These are phyloP conservation scores for Epinotia nisella DNA, from an alignment of 2,888 invertebrate species.

Conservation along the genomic window DNA sequence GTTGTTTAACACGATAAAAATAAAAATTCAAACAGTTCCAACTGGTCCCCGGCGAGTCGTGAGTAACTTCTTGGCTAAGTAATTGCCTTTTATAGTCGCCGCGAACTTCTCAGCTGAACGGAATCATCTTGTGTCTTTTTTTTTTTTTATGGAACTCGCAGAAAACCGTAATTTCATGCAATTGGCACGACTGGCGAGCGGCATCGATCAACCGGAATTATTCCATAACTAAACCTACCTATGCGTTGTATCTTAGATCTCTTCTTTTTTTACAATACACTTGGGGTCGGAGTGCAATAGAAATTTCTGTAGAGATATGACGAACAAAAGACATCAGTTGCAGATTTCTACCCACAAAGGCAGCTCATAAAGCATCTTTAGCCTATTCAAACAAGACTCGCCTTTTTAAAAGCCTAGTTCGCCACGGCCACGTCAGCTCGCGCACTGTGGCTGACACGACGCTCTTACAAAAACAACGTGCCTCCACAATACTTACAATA, in stretches of 20 bases:
- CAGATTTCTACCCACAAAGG: constrained; percentile 30
- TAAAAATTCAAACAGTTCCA: constrained; percentile 53
- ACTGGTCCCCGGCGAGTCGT: constrained; percentile 62
- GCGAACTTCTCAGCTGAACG: constrained; percentile 65
- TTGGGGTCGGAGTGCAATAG: neutral
- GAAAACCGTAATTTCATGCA: neutral
- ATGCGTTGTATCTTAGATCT: neutral
- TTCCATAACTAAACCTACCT: neutral
- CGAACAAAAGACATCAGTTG: constrained; percentile 30
- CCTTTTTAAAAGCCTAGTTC: constrained; percentile 53
- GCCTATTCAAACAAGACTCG: constrained; percentile 48
- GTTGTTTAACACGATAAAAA: constrained; percentile 51
- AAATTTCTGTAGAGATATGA: constrained; percentile 16
- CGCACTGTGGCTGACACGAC: constrained; percentile 74
- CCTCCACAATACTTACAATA: constrained; percentile 78
- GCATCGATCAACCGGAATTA: neutral
- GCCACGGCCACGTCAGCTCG: constrained; percentile 59
- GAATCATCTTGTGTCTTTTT: constrained; percentile 59
- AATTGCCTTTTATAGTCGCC: constrained; percentile 74
- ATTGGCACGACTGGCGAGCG: neutral
- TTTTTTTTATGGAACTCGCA: constrained; percentile 7
- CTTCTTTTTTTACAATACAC: too few species aligned
- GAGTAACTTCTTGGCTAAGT: constrained; percentile 69
- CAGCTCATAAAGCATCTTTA: constrained; percentile 40
- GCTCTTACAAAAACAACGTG: constrained; percentile 78